Evolutionary conservation across 2,113 vertebrate genomes (phyloP), one percentile per base, ranked within the genome.

Genomic region (Ardeotis arabs): DNA sequence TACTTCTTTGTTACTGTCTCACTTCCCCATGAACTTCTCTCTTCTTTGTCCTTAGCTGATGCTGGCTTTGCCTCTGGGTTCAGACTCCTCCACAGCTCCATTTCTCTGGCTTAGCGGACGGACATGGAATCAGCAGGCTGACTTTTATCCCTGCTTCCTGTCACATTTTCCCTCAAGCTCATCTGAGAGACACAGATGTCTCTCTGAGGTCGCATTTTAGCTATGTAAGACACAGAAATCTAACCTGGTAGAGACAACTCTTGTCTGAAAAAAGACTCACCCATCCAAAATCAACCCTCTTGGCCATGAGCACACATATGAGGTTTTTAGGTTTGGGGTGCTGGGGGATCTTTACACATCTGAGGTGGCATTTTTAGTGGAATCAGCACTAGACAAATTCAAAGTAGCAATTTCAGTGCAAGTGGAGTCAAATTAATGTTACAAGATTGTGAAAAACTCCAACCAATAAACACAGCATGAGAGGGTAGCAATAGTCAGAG

Each of bases 291-390:
- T 12, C 44, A 76, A 15, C 12, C 28, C 12, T 79, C 19, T 27
- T 0, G 0, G 20, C 25, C 18, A 14, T 2, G 23, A 52, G n/a
- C n/a, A 50, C 15, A n/a, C 19, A 66, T 18, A 44, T 15, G 41
- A 44, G 41, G 41, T 44, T 44, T 44, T 75, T 78, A 20, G 22
- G 58, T 77, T 82, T 49, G 16, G 19, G 6, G 20, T 52, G 37
- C 62, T 60, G 9, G 49, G 25, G 12, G 16, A 76, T 33, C 24
- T 90, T 83, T 67, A 67, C 74, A 70, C 12, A 59, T 6, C 27
- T 62, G 22, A 66, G 60, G 39, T 44, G 33, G 3, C 27, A 66
- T 69, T 88, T 89, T 73, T 66, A 86, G 39, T 20, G 31, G 67
- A 74, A 63, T 50, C 10, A 5, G 19, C 31, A 4, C 31, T 76